Evolutionary conservation across 2,888 invertebrate genomes (phyloP).

Genomic region (Micoletzkya japonica): DNA sequence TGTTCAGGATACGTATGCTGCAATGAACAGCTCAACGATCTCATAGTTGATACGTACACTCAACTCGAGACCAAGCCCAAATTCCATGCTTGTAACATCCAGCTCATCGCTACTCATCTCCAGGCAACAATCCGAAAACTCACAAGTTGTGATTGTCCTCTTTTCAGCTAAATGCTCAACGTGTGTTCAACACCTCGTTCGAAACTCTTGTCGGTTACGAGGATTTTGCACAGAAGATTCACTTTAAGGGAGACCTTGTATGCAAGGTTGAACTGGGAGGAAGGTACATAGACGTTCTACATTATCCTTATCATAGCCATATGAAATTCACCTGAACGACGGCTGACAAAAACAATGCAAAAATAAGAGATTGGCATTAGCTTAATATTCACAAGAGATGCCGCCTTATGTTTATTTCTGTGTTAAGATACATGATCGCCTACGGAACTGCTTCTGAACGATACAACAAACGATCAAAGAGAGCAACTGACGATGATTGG

Average conservation of each 20-base stretch:
- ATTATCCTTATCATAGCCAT: neutral
- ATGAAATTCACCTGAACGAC: neutral
- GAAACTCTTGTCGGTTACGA: slow-evolving; percentile 47
- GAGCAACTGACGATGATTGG: too few relatives aligned
- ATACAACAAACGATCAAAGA: too few relatives aligned
- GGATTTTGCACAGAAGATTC: slow-evolving; percentile 51
- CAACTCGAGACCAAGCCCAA: slow-evolving; percentile 34
- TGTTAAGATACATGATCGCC: slow-evolving; percentile 20
- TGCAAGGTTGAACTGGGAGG: slow-evolving; percentile 49
- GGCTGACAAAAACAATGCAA: neutral
- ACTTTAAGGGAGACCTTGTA: slow-evolving; percentile 47
- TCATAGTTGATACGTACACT: slow-evolving; percentile 46
- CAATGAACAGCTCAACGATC: slow-evolving; percentile 46
- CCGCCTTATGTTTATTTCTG: neutral
- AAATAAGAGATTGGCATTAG: neutral
- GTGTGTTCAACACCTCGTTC: slow-evolving; percentile 42
- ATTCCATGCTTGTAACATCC: slow-evolving; percentile 46
- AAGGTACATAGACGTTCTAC: slow-evolving; percentile 31
- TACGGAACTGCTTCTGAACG: slow-evolving; percentile 24
- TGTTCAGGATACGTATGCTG: slow-evolving; percentile 49
- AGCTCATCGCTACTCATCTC: slow-evolving; percentile 37
- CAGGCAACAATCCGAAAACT: slow-evolving; percentile 28
- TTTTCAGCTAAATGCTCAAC: slow-evolving; percentile 33
- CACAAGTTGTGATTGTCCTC: too few relatives aligned
- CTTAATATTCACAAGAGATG: neutral